phyloP scores from a whole-genome alignment of 2,113 vertebrate genomes.

The Thoracochromis brauschi region DNA sequence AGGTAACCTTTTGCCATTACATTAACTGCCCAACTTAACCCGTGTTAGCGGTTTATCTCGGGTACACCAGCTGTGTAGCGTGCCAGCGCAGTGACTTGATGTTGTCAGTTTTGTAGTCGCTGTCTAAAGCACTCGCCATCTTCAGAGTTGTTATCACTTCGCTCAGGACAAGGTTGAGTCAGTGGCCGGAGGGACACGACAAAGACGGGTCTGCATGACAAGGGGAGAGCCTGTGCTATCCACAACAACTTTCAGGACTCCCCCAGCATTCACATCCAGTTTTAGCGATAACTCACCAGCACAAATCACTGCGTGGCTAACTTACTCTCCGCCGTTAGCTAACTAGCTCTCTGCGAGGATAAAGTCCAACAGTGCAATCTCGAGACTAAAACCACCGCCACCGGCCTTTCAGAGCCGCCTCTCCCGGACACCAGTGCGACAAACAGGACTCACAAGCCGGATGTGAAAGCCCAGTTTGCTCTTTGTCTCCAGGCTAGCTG shows the following conservation, averaged over 20 bases:
- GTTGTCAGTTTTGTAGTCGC: not conserved
- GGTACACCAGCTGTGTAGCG: constrained; percentile 24
- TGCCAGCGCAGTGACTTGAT: constrained; percentile 27
- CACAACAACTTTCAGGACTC: constrained; percentile 24
- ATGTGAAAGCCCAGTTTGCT: not conserved
- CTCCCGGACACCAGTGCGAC: not conserved
- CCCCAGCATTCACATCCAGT: not conserved
- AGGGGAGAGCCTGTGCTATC: not conserved
- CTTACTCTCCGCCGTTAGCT: constrained; percentile 37
- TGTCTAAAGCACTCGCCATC: constrained; percentile 42
- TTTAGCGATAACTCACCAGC: not conserved
- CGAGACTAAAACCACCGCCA: not conserved
- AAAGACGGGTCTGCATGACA: not conserved
- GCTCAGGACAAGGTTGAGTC: not conserved
- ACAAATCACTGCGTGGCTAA: constrained; percentile 30
- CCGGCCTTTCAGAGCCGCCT: not conserved
- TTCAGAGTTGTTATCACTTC: not conserved
- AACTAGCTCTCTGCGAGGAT: constrained; percentile 17
- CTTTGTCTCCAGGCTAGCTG: not conserved
- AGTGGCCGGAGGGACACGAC: not conserved
- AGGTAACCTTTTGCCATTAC: constrained; percentile 16
- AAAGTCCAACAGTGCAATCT: constrained; percentile 31
- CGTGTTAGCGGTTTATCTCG: constrained; percentile 50
- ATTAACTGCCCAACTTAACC: not conserved
- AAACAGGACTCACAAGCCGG: no score